These are phyloP conservation scores for Pseudomugil gertrudae DNA, from an alignment of 2,797 vertebrate species.

Conservation along the genomic window DNA sequence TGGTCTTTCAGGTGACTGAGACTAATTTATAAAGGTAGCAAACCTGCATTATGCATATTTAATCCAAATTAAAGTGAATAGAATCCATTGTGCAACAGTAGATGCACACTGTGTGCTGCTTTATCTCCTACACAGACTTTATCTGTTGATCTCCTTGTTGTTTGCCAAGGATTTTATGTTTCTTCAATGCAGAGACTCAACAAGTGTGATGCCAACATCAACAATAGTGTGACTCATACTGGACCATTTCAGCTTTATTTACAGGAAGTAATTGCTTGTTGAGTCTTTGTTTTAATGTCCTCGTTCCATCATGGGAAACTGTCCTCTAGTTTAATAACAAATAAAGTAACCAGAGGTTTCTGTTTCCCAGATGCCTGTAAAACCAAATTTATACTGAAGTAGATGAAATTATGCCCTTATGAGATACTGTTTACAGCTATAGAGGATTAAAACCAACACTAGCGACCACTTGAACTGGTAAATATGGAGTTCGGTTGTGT, in stretches of 20 bases:
- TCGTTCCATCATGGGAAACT: conserved; percentile 49
- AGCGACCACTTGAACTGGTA: conserved; percentile 6
- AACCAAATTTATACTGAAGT: conserved; percentile 14
- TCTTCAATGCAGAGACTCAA: conserved; percentile 55
- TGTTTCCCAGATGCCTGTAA: conserved; percentile 35
- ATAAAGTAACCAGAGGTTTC: conserved; percentile 27
- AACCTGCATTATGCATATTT: background rate
- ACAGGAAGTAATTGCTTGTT: conserved; percentile 70
- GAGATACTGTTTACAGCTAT: conserved; percentile 10
- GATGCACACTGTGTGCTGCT: background rate
- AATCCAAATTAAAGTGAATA: background rate
- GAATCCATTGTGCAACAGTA: background rate
- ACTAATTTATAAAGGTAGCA: background rate
- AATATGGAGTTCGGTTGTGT: conserved; percentile 14
- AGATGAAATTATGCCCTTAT: conserved; percentile 35
- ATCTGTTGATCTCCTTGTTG: conserved; percentile 16
- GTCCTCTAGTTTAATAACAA: conserved; percentile 34
- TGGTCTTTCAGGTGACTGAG: background rate
- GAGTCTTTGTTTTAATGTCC: conserved; percentile 65
- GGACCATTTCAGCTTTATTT: conserved; percentile 58
- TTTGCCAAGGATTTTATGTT: conserved; percentile 52
- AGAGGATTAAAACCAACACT: conserved; percentile 7
- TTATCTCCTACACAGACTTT: conserved; percentile 14
- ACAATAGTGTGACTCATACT: conserved; percentile 35
- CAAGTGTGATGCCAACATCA: conserved; percentile 44